phyloP scores from a whole-genome alignment of 92 coral and sea anemone genomes.

The Plumapathes pennacea region DNA sequence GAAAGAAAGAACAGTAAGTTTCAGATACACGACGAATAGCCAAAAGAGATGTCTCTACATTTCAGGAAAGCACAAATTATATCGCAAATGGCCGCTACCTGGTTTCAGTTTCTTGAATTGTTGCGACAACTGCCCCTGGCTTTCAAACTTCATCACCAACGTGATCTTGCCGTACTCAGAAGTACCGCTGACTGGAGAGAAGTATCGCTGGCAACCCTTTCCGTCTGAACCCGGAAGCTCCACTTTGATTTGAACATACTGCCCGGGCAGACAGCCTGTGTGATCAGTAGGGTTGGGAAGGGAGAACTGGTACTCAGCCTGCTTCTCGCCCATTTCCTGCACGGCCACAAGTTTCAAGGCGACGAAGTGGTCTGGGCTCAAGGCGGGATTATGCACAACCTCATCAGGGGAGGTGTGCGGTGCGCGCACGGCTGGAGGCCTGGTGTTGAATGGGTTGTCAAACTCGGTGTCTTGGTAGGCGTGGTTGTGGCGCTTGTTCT shows the following conservation, averaged over 20 bases:
- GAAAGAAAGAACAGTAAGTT: too few relatives aligned
- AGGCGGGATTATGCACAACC: constrained; percentile 22
- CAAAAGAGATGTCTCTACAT: not conserved
- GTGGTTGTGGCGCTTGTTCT: not conserved
- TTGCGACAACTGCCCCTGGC: constrained; percentile 35
- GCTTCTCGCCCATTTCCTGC: constrained; percentile 24
- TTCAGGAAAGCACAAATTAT: not conserved
- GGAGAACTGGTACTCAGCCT: constrained; percentile 34
- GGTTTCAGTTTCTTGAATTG: constrained; percentile 8
- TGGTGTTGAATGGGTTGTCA: constrained; percentile 44
- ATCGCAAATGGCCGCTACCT: constrained; percentile 10
- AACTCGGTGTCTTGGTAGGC: constrained; percentile 32
- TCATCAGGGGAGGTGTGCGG: constrained; percentile 14
- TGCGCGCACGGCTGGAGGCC: constrained; percentile 28
- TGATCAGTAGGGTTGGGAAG: constrained; percentile 45
- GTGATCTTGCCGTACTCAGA: constrained; percentile 17
- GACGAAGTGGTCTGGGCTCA: constrained; percentile 20
- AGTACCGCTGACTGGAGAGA: constrained; percentile 38
- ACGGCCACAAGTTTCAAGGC: constrained; percentile 28
- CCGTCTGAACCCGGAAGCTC: not conserved
- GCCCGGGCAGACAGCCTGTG: constrained; percentile 48
- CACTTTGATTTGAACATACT: constrained; percentile 32
- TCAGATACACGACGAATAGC: too few relatives aligned
- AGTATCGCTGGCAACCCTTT: constrained; percentile 30
- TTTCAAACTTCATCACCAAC: constrained; percentile 38